Evolutionary conservation across 2,797 vertebrate genomes (phyloP), one percentile per base, ranked within the genome.

Genomic region (Chiroxiphia lanceolata): DNA sequence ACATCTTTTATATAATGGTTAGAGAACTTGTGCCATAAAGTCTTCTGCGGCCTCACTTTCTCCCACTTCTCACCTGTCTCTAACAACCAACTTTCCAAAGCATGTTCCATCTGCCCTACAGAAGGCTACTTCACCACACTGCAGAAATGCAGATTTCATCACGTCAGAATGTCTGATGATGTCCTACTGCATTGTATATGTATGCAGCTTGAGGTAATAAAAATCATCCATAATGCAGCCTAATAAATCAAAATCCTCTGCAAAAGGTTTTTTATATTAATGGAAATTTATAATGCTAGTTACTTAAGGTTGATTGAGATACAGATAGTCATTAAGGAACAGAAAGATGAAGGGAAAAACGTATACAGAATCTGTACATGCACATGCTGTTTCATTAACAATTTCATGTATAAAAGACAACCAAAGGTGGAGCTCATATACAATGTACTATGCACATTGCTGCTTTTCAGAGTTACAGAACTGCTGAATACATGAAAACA

Each of bases 371-470:
- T 60, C 31, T 51, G 44, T 21, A n/a, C 0, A 6, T 9, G 45
- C 19, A 38, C 2, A 25, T 16, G 23, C 13, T 4, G 60, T 13
- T 93, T 70, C 31, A 59, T 56, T 44, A 92, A 90, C 11, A 77
- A 63, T 51, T 77, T 29, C 0, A 0, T 6, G 13, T 34, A 83
- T 63, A 63, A 80, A 93, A 50, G 56, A 40, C 21, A 80, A 42
- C 9, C 5, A 34, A 63, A 91, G 19, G 23, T 42, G 18, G 25
- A 86, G 27, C 27, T 67, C 31, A 53, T 57, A 50, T 15, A 36
- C 9, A 68, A 83, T 0, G 8, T 17, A 61, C 26, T 48, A 45
- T 13, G 20, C 11, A 77, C 19, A 59, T 19, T 0, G 0, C 50
- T 60, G 36, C 36, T 78, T 71, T 80, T 71, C 67, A 84, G 21